Base-by-base conservation (phyloP, 2,888 invertebrate genomes). In the Drosophila prolongata region DNA sequence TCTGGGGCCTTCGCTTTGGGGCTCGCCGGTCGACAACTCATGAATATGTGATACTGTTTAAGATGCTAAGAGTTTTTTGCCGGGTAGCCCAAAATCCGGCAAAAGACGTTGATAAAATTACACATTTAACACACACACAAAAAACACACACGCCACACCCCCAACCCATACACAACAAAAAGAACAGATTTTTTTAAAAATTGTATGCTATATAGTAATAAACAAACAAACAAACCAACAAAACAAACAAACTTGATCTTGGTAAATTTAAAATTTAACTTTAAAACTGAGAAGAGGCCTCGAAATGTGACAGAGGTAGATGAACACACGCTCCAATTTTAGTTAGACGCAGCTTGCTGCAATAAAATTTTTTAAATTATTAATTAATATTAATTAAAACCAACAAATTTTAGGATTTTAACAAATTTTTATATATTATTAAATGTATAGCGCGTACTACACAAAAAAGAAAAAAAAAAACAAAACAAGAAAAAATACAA, bases 41-140 rank as follows among this genome's bases (percentile, higher is more conserved):
- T 90, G 90, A 90, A 90, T 90, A 90, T 90, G 90, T 90, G 90
- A 90, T 90, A 89, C 90, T 88, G 89, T 89, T 90, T 90, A 90
- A 90, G 90, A 90, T 87, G 90, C 90, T 90, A 90, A 90, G 90
- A 81, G 87, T 88, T 81, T 84, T 75, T 64, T 76, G 72, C 71
- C 66, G 59, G 74, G 35, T 11, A 43, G 19, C 43, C 54, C 54
- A 57, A 57, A 49, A 16, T 42, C 76, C 75, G 62, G 69, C 76
- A 78, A 77, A 72, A 68, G 69, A 81, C 64, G 52, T 72, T 83
- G 79, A 84, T 78, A 81, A 80, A 73, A 77, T 65, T 71, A 80
- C 47, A 79, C 55, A 81, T 55, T 47, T 70, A 55, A 62, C 60
- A 74, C 52, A 76, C 53, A 64, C 46, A 42, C 24, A 42, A 30